Evolutionary conservation across 1,140 invertebrate genomes (phyloP), one percentile per base, ranked within the genome.

Genomic region (Drosophila miranda): DNA sequence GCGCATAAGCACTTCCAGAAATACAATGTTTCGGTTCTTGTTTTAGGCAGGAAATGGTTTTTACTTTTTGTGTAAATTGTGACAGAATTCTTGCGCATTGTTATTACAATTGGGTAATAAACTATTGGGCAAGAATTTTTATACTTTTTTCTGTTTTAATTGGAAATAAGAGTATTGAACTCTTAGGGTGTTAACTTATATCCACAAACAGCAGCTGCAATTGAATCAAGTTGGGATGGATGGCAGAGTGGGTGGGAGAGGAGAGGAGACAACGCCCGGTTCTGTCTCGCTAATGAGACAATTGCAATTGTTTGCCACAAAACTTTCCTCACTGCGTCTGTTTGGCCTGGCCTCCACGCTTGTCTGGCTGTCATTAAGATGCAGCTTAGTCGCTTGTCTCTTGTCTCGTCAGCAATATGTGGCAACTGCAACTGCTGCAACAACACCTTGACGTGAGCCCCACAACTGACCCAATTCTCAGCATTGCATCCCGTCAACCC

Each of bases 271-370:
- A 72, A 38, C 50, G 63, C 53, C 57, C 63, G 69, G 53, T 77
- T 73, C 70, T 83, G 82, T 78, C 77, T 59, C 81, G 73, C 82
- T 86, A 86, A 86, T 86, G 82, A 86, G 82, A 86, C 82, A 86
- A 87, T 86, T 78, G 82, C 81, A 68, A 87, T 81, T 86, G 79
- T 68, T 68, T 78, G 55, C 66, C 78, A 55, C 78, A 78, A 73
- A 75, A 82, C 79, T 82, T 78, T 83, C 78, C 50, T 63, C 69
- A 38, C 42, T 57, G 56, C 57, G 46, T 42, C n/a, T 48, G 63
- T 54, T 67, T 16, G 54, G 52, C 43, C 41, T 63, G 14, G 45
- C 28, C 28, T 9, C 9, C 34, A 38, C 34, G 34, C 52, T 58
- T 77, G 72, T 75, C 58, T 75, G 60, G 44, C 53, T 76, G 73